Evolutionary conservation across 2,113 vertebrate species (phyloP), one percentile per base, ranked within the genome.

Genomic region (Hyla sarda): DNA sequence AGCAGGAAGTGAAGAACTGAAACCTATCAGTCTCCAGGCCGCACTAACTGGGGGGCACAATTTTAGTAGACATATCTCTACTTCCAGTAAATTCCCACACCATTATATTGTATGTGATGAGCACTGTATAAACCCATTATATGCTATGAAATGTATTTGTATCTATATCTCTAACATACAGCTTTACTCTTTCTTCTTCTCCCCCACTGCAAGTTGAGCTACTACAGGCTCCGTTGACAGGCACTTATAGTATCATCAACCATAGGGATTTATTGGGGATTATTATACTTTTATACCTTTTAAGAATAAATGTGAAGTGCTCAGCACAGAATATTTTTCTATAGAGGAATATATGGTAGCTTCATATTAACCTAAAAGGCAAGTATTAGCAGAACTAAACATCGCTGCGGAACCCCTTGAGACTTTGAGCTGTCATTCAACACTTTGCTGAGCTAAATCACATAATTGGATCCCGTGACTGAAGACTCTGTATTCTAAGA

Each of bases 401-500:
- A 41, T 54, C 28, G 19, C 6, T 13, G 19, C 50, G 6, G 30
- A 58, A 37, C 76, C 76, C 50, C 52, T 13, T 37, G 76, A 79
- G 76, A 79, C 21, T 54, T 11, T 5, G 2, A 58, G 50, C 52
- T 79, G 76, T 79, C 76, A 58, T 19, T 58, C 76, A 79, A 11
- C 76, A 7, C 50, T 79, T 54, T 56, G 76, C 76, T 14, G 30
- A n/a, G 52, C n/a, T 79, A 54, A 79, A 34, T 79, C 76, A 58
- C 52, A 79, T 79, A 79, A 79, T 79, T 56, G 52, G 76, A 79
- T 56, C 7, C 32, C 23, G 37, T 79, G 76, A 79, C 41, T 79
- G 76, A 79, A 78, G 52, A 56, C 76, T 77, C 73, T 10, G 48
- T 17, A 52, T 76, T 77, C 76, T 52, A 79, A 79, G 76, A 79